phyloP scores from a whole-genome alignment of 2,888 invertebrate genomes.

The Operophtera brumata region DNA sequence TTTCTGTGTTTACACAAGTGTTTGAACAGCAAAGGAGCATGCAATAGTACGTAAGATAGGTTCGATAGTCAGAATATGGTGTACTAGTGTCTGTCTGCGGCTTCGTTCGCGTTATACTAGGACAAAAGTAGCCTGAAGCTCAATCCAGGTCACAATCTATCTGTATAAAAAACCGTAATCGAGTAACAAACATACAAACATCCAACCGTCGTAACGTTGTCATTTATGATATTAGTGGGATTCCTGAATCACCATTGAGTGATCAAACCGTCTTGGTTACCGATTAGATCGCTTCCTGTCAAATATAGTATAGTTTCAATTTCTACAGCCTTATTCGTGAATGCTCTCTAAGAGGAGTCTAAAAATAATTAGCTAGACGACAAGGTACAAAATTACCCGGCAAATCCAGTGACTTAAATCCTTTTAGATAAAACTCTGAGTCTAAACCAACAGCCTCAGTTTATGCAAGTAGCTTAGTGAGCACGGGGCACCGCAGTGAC shows the following conservation, averaged over 20 bases:
- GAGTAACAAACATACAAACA: too few species aligned
- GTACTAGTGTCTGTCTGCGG: background rate
- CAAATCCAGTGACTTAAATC: slow-evolving; percentile 32
- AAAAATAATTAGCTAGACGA: background rate
- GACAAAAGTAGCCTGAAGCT: too few species aligned
- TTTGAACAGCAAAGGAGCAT: background rate
- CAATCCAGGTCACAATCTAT: too few species aligned
- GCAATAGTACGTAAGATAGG: slow-evolving; percentile 7
- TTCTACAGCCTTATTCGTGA: background rate
- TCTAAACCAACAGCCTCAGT: slow-evolving; percentile 83
- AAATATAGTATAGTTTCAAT: background rate
- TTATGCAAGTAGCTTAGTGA: slow-evolving; percentile 91
- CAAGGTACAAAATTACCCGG: slow-evolving; percentile 36
- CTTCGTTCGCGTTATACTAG: too few species aligned
- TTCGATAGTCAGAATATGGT: background rate
- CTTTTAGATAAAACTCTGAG: slow-evolving; percentile 21
- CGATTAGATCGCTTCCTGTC: too few species aligned
- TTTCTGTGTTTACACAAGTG: slow-evolving; percentile 9
- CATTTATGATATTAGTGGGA: too few species aligned
- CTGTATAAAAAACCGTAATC: too few species aligned
- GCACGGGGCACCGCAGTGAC: slow-evolving; percentile 88
- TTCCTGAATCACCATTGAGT: too few species aligned
- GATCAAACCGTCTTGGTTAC: too few species aligned
- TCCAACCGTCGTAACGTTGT: too few species aligned
- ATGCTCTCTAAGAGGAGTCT: background rate